phyloP scores from a whole-genome alignment of 64 coral and sea anemone species.

The Acropora tenuis region DNA sequence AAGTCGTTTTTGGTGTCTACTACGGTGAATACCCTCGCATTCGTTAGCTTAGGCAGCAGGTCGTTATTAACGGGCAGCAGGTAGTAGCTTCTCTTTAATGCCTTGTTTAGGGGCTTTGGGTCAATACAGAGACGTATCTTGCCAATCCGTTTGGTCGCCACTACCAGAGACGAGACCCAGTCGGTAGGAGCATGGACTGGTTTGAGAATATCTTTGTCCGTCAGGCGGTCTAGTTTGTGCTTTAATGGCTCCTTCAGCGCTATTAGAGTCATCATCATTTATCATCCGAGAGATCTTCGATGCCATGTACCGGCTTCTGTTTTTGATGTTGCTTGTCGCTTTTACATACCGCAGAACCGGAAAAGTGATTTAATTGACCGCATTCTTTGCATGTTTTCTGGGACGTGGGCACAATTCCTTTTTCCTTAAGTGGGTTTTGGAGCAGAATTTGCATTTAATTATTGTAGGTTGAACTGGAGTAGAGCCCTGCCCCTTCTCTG shows the following conservation, averaged over 20 bases:
- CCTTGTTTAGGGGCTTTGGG: constrained; percentile 54
- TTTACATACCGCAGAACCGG: no score
- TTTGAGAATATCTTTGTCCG: constrained; percentile 28
- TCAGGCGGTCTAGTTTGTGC: constrained; percentile 50
- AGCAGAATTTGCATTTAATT: neutral
- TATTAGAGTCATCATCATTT: neutral
- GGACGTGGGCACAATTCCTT: no score
- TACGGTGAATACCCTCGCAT: constrained; percentile 55
- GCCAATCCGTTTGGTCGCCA: constrained; percentile 52
- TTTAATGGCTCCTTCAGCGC: constrained; percentile 62
- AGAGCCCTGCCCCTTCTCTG: no score
- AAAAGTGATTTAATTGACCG: no score
- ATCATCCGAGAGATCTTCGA: no score
- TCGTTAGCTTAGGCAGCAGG: constrained; percentile 23
- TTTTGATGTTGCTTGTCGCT: no score
- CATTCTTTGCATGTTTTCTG: no score
- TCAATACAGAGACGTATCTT: constrained; percentile 61
- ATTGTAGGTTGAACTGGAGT: no score
- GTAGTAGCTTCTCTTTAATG: constrained; percentile 33
- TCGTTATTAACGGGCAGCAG: constrained; percentile 50
- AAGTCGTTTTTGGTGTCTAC: constrained; percentile 55
- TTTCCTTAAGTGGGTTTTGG: no score
- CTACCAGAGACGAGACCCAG: constrained; percentile 61
- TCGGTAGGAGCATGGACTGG: constrained; percentile 57
- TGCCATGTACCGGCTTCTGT: no score